Evolutionary conservation across 1,140 invertebrate genomes (phyloP).

Genomic region (Scaptomyza graminum): DNA sequence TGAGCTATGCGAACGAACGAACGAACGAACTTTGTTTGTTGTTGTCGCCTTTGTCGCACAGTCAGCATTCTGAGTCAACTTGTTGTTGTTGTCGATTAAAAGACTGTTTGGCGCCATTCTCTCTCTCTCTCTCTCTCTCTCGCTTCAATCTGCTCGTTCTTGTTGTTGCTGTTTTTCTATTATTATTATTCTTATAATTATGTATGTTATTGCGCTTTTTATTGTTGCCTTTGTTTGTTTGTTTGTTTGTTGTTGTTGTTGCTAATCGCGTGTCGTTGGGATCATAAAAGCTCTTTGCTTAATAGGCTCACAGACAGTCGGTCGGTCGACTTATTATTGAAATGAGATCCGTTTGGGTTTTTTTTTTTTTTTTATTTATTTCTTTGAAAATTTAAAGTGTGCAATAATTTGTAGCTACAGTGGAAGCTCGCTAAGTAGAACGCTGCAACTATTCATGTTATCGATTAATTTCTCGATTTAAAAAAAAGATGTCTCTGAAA

Average conservation of each 20-base stretch:
- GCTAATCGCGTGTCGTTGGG: constrained; percentile 22
- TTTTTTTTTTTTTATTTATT: no score
- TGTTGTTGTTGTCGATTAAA: constrained; percentile 58
- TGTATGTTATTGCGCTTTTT: constrained; percentile 2
- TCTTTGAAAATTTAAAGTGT: no score
- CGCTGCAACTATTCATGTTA: no score
- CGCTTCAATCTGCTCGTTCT: constrained; percentile 16
- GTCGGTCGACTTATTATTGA: background rate
- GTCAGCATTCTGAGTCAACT: background rate
- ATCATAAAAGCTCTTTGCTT: constrained; percentile 11
- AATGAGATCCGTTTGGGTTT: no score
- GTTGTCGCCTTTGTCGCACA: constrained; percentile 8
- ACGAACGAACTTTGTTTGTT: constrained; percentile 3
- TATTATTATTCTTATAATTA: constrained; percentile 15
- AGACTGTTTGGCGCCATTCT: constrained; percentile 76
- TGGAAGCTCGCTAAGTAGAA: no score
- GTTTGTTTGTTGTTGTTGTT: background rate
- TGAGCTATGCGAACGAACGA: constrained; percentile 57
- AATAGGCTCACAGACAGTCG: no score
- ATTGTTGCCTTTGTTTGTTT: background rate
- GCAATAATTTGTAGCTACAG: no score
- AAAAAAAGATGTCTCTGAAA: no score
- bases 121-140: constrained; percentile 11
- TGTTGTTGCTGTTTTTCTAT: constrained; percentile 9
- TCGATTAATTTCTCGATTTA: no score